A percentile compares a stretch with the other conserved stretches of the same genome.
These are phyloP conservation scores for Pterois miles DNA, from an alignment of 2,797 vertebrate species.

Conservation along the genomic window DNA sequence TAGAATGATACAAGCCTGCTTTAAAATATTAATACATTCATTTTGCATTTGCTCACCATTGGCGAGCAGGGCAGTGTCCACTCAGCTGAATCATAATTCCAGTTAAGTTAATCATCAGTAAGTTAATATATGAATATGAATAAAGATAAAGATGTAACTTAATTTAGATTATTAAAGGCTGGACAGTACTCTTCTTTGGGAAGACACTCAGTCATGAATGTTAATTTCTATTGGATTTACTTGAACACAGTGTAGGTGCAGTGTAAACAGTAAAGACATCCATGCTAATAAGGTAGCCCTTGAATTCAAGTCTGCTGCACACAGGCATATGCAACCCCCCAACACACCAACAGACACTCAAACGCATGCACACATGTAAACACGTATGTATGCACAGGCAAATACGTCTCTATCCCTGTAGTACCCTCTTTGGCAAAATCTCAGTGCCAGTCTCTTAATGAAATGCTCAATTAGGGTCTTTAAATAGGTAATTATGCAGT, in stretches of 20 bases:
- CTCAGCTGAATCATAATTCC: slow-evolving; percentile 17
- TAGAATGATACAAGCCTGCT: slow-evolving; percentile 39
- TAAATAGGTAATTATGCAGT: slow-evolving; percentile 89
- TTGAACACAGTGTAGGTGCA: slow-evolving; percentile 44
- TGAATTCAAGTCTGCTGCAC: slow-evolving; percentile 64
- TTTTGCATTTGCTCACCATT: slow-evolving; percentile 30
- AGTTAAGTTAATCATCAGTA: slow-evolving; percentile 13
- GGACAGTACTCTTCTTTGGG: neutral
- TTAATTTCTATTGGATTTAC: slow-evolving; percentile 25
- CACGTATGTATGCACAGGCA: slow-evolving; percentile 36
- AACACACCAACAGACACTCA: neutral
- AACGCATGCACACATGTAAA: neutral
- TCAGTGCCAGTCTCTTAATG: slow-evolving; percentile 84
- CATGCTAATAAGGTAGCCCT: slow-evolving; percentile 60
- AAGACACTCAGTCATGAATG: slow-evolving; percentile 1
- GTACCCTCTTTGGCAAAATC: slow-evolving; percentile 79
- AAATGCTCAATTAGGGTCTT: slow-evolving; percentile 88
- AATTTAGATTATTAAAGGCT: neutral
- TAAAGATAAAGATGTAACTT: neutral
- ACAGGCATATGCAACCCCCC: slow-evolving; percentile 30
- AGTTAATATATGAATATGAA: neutral
- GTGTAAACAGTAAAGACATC: slow-evolving; percentile 64
- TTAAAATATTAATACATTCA: slow-evolving; percentile 47
- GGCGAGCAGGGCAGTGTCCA: slow-evolving; percentile 30
- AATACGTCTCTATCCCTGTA: slow-evolving; percentile 60